Percentiles rank a stretch among this genome's conserved stretches.
These are phyloP conservation scores for Drosophila lacicola DNA, from an alignment of 2,888 invertebrate genomes.

Conservation along the genomic window DNA sequence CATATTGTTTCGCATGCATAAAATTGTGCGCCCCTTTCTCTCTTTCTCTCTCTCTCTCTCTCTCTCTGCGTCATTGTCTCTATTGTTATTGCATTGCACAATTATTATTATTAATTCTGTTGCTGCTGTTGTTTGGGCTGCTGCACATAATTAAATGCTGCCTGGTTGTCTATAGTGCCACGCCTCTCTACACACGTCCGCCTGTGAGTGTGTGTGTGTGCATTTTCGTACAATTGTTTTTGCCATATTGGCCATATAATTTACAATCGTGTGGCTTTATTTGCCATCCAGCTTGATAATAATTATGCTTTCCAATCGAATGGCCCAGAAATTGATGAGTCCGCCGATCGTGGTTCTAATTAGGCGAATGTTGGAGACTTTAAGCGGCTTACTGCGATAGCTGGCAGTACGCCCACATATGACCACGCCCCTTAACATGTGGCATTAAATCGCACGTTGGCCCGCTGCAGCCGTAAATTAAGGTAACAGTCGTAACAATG, in stretches of 20 bases:
- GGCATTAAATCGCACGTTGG: not conserved
- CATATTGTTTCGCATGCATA: slow-evolving; percentile 62
- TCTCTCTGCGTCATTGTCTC: slow-evolving; percentile 9
- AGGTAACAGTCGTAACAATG: slow-evolving; percentile 17
- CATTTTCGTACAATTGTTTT: slow-evolving; percentile 44
- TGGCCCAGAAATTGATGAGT: slow-evolving; percentile 10
- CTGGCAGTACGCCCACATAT: not conserved
- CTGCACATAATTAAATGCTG: slow-evolving; percentile 71
- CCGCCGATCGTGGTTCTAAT: slow-evolving; percentile 15
- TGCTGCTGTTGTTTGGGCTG: slow-evolving; percentile 39
- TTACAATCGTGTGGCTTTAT: slow-evolving; percentile 46
- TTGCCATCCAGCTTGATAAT: slow-evolving; percentile 43
- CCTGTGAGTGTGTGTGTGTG: slow-evolving; percentile 3
- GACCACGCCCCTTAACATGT: not conserved
- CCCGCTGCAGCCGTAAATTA: slow-evolving; percentile 1
- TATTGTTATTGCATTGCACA: slow-evolving; percentile 62
- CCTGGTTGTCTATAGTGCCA: not conserved
- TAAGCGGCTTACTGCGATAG: slow-evolving; percentile 26
- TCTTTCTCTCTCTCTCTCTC: slow-evolving; percentile 7
- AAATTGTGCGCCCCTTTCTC: slow-evolving; percentile 40
- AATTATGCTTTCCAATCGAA: slow-evolving; percentile 68
- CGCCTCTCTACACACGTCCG: not conserved
- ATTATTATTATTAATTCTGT: slow-evolving; percentile 57
- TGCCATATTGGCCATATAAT: slow-evolving; percentile 67
- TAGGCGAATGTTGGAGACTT: slow-evolving; percentile 27